Evolutionary conservation across 2,113 vertebrate species (phyloP), one percentile per base, ranked within the genome.

Genomic region (Noctilio leporinus): DNA sequence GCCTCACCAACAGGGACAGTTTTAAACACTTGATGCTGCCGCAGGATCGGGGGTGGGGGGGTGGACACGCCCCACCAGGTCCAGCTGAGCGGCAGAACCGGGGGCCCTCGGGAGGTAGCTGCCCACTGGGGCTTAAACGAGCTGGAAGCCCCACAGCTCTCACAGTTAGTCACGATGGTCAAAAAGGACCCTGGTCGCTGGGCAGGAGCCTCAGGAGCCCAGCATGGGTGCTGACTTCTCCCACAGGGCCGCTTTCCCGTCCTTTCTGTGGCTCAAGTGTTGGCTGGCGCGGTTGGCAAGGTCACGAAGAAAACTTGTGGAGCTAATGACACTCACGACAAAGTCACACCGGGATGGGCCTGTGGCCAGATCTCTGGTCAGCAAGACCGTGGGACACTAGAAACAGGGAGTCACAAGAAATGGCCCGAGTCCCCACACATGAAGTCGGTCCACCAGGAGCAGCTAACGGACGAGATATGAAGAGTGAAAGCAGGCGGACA

Each of bases 381-480:
- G 38, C 43, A 64, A 55, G 20, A 43, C 1, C 7, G 17, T 45
- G 26, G 30, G 22, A 53, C 38, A 28, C 30, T 12, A 35, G 14
- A 69, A 38, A 16, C 14, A 3, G 19, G 19, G 10, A 69, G 17
- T 8, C 10, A 26, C 7, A 40, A 22, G 45, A 64, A 17, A 6
- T 1, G 8, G 1, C 35, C 1, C 0, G 28, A 17, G 4, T 62
- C 65, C 62, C 5, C 17, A 19, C 6, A 3, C 2, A 9, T 5
- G 24, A 49, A 86, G 19, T 5, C 1, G 26, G 22, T 40, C 28
- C 55, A 11, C 15, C 30, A 10, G 33, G 16, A 28, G 0, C 38
- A 86, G 24, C 38, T 5, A 20, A 64, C 0, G 22, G 45, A 28
- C 12, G 38, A 1, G n/a, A 14, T 0, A 9, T 1, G 17, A 2